A percentile compares a stretch with the other conserved stretches of the same genome.
Evolutionary conservation across 2,888 invertebrate genomes (phyloP).

Genomic region (Drosophila mimetica): DNA sequence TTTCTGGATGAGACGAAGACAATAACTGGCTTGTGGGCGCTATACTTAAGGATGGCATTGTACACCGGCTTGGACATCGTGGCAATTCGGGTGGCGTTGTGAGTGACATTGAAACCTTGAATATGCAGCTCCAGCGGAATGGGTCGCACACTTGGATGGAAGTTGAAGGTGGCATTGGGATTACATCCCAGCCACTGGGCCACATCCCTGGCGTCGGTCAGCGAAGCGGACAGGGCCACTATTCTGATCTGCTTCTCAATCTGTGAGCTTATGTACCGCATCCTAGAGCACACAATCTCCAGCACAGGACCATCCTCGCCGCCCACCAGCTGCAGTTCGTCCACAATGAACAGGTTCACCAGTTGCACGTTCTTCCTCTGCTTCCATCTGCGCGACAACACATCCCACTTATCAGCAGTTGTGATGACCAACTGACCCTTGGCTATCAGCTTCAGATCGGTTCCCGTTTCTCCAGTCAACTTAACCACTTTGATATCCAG

Average conservation of each 20-base stretch:
- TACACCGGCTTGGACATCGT: constrained; percentile 99
- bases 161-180: constrained; percentile 97
- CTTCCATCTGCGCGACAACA: constrained; percentile 98
- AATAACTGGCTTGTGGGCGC: constrained; percentile 92
- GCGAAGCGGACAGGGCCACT: constrained; percentile 95
- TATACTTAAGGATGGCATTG: constrained; percentile 94
- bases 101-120: constrained; percentile 98
- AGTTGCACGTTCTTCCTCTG: constrained; percentile 99
- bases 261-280: constrained; percentile 98
- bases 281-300: constrained; percentile 95
- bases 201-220: constrained; percentile 97
- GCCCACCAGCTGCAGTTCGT: constrained; percentile 96
- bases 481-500: constrained; percentile 94
- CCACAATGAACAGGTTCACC: constrained; percentile 97
- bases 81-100: constrained; percentile 97
- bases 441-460: constrained; percentile 95
- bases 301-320: constrained; percentile 96
- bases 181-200: constrained; percentile 98
- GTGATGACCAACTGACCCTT: constrained; percentile 98
- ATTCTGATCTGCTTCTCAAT: constrained; percentile 95
- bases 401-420: constrained; percentile 99
- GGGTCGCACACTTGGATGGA: constrained; percentile 98
- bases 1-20: constrained; percentile 96
- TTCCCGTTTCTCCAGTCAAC: constrained; percentile 98
- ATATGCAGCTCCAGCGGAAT: constrained; percentile 97